Evolutionary conservation across 2,888 invertebrate genomes (phyloP).

Genomic region (Myopa testacea): DNA sequence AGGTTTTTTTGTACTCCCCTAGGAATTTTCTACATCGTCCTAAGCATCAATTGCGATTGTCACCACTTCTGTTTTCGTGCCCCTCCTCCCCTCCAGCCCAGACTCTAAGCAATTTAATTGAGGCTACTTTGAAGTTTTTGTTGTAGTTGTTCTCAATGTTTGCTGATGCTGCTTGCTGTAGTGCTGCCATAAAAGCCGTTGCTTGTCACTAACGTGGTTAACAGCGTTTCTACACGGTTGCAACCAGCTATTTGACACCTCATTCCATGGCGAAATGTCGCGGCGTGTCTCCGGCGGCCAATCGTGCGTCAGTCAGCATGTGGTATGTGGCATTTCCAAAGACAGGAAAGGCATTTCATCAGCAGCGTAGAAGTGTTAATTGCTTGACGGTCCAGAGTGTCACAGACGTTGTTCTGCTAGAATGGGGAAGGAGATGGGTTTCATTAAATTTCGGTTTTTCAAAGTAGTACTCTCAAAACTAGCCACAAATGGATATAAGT

Average conservation of each 20-base stretch:
- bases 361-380: constrained; percentile 31
- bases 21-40: constrained; percentile 26
- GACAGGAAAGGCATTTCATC: constrained; percentile 1
- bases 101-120: constrained; percentile 30
- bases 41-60: constrained; percentile 24
- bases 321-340: constrained; percentile 10
- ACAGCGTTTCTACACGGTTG: constrained; percentile 37
- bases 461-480: no score
- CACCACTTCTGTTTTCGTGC: constrained; percentile 1
- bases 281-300: constrained; percentile 11
- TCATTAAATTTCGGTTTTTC: no score
- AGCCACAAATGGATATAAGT: no score
- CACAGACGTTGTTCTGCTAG: no score
- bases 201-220: constrained; percentile 36
- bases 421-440: no score
- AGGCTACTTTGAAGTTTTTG: constrained; percentile 24
- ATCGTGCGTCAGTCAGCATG: constrained; percentile 6
- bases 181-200: constrained; percentile 26
- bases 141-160: background rate
- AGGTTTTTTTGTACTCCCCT: constrained; percentile 13
- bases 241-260: constrained; percentile 38
- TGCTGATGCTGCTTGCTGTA: constrained; percentile 8
- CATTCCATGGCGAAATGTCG: constrained; percentile 25
- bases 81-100: background rate
- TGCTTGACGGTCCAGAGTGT: background rate